A percentile compares a stretch with the other conserved stretches of the same genome.
These are phyloP conservation scores for Deilephila elpenor DNA, from an alignment of 2,888 invertebrate genomes.

Conservation along the genomic window DNA sequence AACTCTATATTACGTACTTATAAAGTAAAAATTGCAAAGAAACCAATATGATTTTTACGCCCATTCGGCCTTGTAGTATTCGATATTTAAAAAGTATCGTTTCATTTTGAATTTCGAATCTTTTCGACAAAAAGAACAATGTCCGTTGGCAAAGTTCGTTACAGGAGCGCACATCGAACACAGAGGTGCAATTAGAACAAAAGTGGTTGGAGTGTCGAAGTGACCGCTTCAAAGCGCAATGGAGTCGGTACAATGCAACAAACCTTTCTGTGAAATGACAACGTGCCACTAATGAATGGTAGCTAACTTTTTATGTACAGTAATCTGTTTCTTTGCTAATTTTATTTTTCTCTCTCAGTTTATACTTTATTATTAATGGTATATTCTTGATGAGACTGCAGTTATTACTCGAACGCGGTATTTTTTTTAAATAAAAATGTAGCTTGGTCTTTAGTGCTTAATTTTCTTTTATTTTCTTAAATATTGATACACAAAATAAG, in stretches of 20 bases:
- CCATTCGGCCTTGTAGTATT: not conserved
- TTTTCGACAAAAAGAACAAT: constrained; percentile 31
- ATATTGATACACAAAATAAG: too few relatives aligned
- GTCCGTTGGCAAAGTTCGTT: constrained; percentile 57
- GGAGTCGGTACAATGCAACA: constrained; percentile 52
- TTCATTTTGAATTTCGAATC: constrained; percentile 20
- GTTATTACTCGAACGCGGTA: not conserved
- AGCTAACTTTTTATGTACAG: constrained; percentile 16
- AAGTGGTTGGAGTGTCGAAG: constrained; percentile 52
- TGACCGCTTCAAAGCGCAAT: constrained; percentile 58
- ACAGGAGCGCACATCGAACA: constrained; percentile 44
- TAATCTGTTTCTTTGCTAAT: constrained; percentile 20
- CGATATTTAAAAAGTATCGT: constrained; percentile 10
- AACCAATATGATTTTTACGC: too few relatives aligned
- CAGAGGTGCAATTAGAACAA: constrained; percentile 67
- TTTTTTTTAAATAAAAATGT: not conserved
- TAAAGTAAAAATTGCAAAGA: too few relatives aligned
- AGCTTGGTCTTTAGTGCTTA: not conserved
- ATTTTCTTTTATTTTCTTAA: too few relatives aligned
- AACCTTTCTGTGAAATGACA: constrained; percentile 40
- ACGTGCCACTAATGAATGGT: constrained; percentile 26
- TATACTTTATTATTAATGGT: constrained; percentile 9
- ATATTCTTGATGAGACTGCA: constrained; percentile 6
- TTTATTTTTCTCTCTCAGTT: constrained; percentile 15
- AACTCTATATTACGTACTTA: too few relatives aligned